phyloP scores from a whole-genome alignment of 2,113 vertebrate species.

The Marcusenius ussheri region DNA sequence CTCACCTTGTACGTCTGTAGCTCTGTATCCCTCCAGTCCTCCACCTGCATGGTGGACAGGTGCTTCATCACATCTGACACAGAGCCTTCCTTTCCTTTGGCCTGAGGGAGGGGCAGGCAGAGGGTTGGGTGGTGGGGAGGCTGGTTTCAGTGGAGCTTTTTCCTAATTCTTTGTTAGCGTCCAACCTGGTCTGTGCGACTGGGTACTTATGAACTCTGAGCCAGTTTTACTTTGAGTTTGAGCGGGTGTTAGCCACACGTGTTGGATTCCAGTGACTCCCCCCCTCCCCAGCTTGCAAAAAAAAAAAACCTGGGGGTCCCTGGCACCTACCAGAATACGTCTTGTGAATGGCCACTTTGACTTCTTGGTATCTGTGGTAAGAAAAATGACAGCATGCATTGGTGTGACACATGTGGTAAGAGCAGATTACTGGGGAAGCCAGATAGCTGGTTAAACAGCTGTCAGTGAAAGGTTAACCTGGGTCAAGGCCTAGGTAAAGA shows the following conservation, averaged over 20 bases:
- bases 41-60: constrained; percentile 60
- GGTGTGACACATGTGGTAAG: too few relatives aligned
- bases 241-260: not conserved
- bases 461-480: too few relatives aligned
- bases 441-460: not conserved
- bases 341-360: constrained; percentile 81
- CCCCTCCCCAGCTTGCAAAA: not conserved
- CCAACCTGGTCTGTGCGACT: not conserved
- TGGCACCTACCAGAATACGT: constrained; percentile 64
- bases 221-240: not conserved
- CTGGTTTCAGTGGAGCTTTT: not conserved
- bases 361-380: constrained; percentile 77
- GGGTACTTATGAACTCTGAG: not conserved
- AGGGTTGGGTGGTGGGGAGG: not conserved
- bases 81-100: constrained; percentile 71
- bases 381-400: constrained; percentile 22
- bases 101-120: constrained; percentile 42
- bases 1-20: constrained; percentile 72
- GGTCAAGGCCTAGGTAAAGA: not conserved
- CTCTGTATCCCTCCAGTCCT: constrained; percentile 57
- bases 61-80: constrained; percentile 67
- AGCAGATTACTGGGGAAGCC: not conserved
- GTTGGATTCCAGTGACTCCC: not conserved
- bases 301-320: not conserved
- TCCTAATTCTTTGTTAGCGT: not conserved